A percentile compares a stretch with the other conserved stretches of the same genome.
These are phyloP conservation scores for Raillietiella orientalis DNA, from an alignment of 2,888 invertebrate species.

Conservation along the genomic window DNA sequence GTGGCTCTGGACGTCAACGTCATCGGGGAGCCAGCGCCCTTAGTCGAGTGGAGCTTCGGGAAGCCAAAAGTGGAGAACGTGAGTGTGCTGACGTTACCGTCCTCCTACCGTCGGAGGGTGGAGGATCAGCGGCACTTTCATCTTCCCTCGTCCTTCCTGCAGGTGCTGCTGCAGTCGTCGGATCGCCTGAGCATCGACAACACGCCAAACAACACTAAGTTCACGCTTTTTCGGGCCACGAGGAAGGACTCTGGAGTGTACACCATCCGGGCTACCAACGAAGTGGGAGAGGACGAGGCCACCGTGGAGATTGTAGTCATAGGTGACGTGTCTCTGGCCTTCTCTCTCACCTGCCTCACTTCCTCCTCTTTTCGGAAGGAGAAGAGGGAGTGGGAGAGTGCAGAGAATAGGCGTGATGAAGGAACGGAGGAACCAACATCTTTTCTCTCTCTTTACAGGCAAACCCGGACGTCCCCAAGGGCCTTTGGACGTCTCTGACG, in stretches of 20 bases:
- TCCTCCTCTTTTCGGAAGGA: no score
- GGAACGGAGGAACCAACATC: no score
- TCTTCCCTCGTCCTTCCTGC: constrained; percentile 9
- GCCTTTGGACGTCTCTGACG: constrained; percentile 44
- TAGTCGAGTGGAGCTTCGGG: constrained; percentile 63
- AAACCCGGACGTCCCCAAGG: no score
- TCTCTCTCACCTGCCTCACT: no score
- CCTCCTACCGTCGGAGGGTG: no score
- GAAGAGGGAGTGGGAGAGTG: no score
- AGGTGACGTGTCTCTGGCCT: constrained; percentile 11
- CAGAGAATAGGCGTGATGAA: no score
- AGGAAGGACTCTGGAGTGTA: constrained; percentile 58
- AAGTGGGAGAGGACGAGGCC: constrained; percentile 68
- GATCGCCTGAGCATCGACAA: constrained; percentile 32
- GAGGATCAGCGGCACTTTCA: no score
- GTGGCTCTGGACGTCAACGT: constrained; percentile 58
- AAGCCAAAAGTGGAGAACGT: no score
- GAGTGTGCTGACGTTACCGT: no score
- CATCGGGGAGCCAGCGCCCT: constrained; percentile 73
- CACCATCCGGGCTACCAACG: constrained; percentile 58
- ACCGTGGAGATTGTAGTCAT: constrained; percentile 63
- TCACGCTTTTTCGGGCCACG: constrained; percentile 48
- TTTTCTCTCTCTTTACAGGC: no score
- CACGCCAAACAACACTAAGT: constrained; percentile 64
- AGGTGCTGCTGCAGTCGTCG: constrained; percentile 12